A percentile compares a stretch with the other conserved stretches of the same genome.
phyloP scores from a whole-genome alignment of 2,888 invertebrate species.

The Himalopsyche kuldschensis region DNA sequence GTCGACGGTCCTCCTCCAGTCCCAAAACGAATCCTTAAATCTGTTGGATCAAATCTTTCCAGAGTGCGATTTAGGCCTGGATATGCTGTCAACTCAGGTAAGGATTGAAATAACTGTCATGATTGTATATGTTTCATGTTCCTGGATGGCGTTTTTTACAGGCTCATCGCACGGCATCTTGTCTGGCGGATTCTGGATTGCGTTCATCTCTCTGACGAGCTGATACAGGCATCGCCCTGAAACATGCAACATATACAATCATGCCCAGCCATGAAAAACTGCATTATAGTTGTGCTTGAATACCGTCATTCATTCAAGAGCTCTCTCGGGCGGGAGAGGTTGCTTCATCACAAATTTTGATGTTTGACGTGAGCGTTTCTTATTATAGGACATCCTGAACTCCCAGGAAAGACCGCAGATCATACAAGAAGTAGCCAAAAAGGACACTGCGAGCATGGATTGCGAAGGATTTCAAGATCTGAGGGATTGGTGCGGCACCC shows the following conservation, averaged over 20 bases:
- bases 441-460: constrained; percentile 48
- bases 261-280: background rate
- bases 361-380: background rate
- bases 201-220: background rate
- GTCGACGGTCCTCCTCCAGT: constrained; percentile 24
- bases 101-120: constrained; percentile 3
- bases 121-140: background rate
- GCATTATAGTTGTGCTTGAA: constrained; percentile 6
- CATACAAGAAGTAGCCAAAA: background rate
- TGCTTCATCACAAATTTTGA: background rate
- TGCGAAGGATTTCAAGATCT: constrained; percentile 75
- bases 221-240: background rate
- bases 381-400: constrained; percentile 9
- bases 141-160: background rate
- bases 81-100: constrained; percentile 30
- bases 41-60: constrained; percentile 33
- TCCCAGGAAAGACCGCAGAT: background rate
- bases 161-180: background rate
- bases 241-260: background rate
- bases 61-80: constrained; percentile 35
- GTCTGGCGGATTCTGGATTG: background rate
- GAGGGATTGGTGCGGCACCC: constrained; percentile 61
- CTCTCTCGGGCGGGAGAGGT: background rate
- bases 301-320: background rate
- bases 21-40: constrained; percentile 29